Base-by-base conservation (phyloP, 2,888 invertebrate genomes). In the Stegophylla sp. region DNA sequence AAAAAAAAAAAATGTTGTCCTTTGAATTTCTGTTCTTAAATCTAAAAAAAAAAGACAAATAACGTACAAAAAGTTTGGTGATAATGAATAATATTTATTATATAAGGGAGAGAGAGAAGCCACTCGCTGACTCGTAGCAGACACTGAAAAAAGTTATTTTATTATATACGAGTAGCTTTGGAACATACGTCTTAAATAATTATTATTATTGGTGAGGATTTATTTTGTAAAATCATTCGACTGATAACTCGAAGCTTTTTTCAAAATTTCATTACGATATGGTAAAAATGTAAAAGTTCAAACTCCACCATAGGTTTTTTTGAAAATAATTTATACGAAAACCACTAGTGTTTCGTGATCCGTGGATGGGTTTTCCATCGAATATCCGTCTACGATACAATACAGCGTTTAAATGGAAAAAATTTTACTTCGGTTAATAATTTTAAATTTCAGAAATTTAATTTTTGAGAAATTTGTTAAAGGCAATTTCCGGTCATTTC, bases 151-250 rank as follows among this genome's bases (percentile, higher is more conserved):
- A 45, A 61, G 61, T 73, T n/a, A 59, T 72, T 73, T 73, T 59
- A 26, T 73, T 72, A 43, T 72, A 61, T 45, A 26, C 45, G n/a
- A n/a, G n/a, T 4, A 73, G 45, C 59, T 61, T 61, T 45, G 26
- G 43, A 73, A 61, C 59, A 59, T 73, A 73, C 43, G n/a, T n/a
- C n/a, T 73, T 45, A 45, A 61, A 73, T 17, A 45, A 26, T 73
- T 72, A 56, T 72, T 72, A 72, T 72, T 73, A 61, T 73, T 73
- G 45, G 43, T 73, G 73, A 73, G 73, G 59, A 73, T 73, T 73
- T 43, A 45, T 13, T 45, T 26, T 45, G 28, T 26, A 56, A 56
- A 72, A 72, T 56, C 67, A 67, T 67, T 67, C 51, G 34, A 69
- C 28, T 45, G 73, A 45, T 26, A 7, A 34, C 34, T 45, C 26